phyloP scores from a whole-genome alignment of 2,888 invertebrate genomes.

The Flabesymbios commensalis region DNA sequence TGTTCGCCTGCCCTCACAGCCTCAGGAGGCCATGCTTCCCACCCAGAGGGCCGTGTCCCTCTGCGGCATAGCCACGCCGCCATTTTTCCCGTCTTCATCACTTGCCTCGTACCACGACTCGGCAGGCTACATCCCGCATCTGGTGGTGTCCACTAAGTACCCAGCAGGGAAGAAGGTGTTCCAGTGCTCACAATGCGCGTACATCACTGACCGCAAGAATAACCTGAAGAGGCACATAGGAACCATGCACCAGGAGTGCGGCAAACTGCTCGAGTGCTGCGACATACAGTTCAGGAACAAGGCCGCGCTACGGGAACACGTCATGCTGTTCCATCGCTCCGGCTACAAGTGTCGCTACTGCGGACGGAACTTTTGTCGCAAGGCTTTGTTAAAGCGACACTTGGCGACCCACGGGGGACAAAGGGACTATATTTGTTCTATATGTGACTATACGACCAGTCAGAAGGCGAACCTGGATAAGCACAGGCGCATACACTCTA shows the following conservation, averaged over 20 bases:
- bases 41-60: no score
- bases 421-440: slow-evolving; percentile 1
- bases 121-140: no score
- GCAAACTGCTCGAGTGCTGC: slow-evolving; percentile 56
- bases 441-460: no score
- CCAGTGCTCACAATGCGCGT: slow-evolving; percentile 52
- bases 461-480: no score
- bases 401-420: slow-evolving; percentile 16
- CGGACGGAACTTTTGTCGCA: slow-evolving; percentile 21
- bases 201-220: slow-evolving; percentile 56
- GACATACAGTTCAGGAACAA: slow-evolving; percentile 57
- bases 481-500: no score
- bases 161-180: slow-evolving; percentile 32
- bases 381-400: slow-evolving; percentile 23
- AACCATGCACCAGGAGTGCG: slow-evolving; percentile 60
- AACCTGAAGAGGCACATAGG: slow-evolving; percentile 61
- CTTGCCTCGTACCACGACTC: no score
- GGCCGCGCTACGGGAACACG: slow-evolving; percentile 60
- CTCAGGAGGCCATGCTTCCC: no score
- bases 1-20: no score
- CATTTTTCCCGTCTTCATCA: no score
- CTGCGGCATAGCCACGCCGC: no score
- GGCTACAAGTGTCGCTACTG: slow-evolving; percentile 58
- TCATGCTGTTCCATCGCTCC: slow-evolving; percentile 54
- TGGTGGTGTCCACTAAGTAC: no score